Percentiles rank a stretch among this genome's conserved stretches.
Evolutionary conservation across 2,888 invertebrate species (phyloP).

Genomic region (Chrysolina oricalcia): DNA sequence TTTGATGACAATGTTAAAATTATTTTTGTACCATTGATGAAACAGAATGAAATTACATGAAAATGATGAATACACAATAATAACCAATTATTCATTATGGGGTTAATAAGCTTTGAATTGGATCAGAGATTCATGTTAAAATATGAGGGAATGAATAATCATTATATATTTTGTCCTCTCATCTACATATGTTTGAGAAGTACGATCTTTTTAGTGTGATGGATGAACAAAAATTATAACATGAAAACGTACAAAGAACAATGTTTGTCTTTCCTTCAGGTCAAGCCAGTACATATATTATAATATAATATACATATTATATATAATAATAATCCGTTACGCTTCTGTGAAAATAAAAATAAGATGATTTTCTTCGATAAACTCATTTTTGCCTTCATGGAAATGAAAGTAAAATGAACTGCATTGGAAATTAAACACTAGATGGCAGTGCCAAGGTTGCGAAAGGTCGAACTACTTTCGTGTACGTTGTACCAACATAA

Average conservation of each 20-base stretch:
- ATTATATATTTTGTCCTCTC: background rate
- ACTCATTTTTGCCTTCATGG: too few relatives aligned
- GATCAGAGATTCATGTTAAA: slow-evolving; percentile 38
- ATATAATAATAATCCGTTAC: too few relatives aligned
- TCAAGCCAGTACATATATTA: too few relatives aligned
- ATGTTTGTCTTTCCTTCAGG: too few relatives aligned
- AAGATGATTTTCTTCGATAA: too few relatives aligned
- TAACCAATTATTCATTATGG: slow-evolving; percentile 7
- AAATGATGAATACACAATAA: slow-evolving; percentile 27
- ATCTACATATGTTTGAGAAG: background rate
- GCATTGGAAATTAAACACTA: too few relatives aligned
- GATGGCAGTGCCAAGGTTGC: too few relatives aligned
- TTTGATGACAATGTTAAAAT: slow-evolving; percentile 54
- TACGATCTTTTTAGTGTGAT: background rate
- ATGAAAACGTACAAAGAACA: background rate
- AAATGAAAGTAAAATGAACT: too few relatives aligned
- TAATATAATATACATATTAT: too few relatives aligned
- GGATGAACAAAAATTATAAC: background rate
- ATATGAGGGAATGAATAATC: slow-evolving; percentile 7
- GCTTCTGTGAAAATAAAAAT: too few relatives aligned
- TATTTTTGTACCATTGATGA: slow-evolving; percentile 60
- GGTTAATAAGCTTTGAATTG: slow-evolving; percentile 44
- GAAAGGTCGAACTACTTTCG: too few relatives aligned
- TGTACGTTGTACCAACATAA: too few relatives aligned
- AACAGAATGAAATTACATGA: slow-evolving; percentile 38